Evolutionary conservation across 2,113 vertebrate species (phyloP), one percentile per base, ranked within the genome.

Genomic region (Marcusenius ussheri): DNA sequence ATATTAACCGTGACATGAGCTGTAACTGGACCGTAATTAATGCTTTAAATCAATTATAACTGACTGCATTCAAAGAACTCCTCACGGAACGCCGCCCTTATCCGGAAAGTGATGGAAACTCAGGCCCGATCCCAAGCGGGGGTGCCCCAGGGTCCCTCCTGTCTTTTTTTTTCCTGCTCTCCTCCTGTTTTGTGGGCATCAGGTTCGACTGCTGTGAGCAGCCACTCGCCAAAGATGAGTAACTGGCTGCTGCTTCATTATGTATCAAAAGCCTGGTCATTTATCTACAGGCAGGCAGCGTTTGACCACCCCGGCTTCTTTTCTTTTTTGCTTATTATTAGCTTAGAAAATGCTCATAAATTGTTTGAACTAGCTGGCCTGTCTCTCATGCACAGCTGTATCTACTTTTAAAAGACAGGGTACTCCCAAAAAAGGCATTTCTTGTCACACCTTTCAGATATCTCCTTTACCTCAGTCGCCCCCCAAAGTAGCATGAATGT

Each of bases 41-140:
- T 95, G 92, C 93, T 91, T 91, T 94, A 94, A 96, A 96, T 96
- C 95, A 96, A 96, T 96, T 96, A 95, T 93, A 95, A 96, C 96
- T 95, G 93, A 95, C 94, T 95, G 93, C 91, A 94, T 95, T 96
- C 95, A 93, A 92, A 94, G 93, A 94, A 95, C 95, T 96, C 95
- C 89, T 95, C 91, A 91, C 91, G 92, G 95, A 94, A 53, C 0
- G n/a, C 92, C 93, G 93, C 96, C 94, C 94, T 96, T 96, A 95
- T 92, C 90, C 92, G 92, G 88, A 90, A 91, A 93, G 92, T 94
- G 94, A 96, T 95, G 93, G 93, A 95, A 94, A 92, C 10, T 27
- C 0, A 21, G 49, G 27, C 27, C 50, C 2, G 7, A 0, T 83
- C 50, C 49, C 49, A 1, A 2, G 9, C 2, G 17, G 19, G 19